Evolutionary conservation across 2,797 vertebrate species (phyloP), one percentile per base, ranked within the genome.

Genomic region (Adelosebastes latens): DNA sequence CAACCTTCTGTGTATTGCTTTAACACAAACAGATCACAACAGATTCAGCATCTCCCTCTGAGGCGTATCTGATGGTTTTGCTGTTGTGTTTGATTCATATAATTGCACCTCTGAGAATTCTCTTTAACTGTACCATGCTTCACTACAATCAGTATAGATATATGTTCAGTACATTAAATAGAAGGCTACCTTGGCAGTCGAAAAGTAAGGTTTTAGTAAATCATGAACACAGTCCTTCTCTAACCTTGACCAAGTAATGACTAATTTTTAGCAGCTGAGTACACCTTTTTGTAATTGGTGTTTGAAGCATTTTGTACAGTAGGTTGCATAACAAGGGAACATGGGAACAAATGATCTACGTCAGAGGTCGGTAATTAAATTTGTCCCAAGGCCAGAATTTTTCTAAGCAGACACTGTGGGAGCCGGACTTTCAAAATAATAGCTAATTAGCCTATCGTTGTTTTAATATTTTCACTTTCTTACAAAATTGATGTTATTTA

Each of bases 11-110:
- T 64, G 52, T 61, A 46, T 77, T 72, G 34, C 60, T 70, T 70
- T 46, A 64, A 81, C 1, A 52, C 36, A 72, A 84, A 75, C 27
- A 20, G 20, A 82, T 86, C 60, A 78, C 42, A 77, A 20, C 32
- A 27, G 31, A 73, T 18, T 53, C 18, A 24, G 22, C 9, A 1
- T 27, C n/a, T 27, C 16, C 55, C 56, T 53, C 20, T 12, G 58
- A 67, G 49, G 66, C 12, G 2, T 25, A 3, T 5, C 13, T 11
- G 36, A 72, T 73, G 72, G 36, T 36, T 75, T 75, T n/a, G 39
- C 58, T 69, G 13, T 68, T 72, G 36, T 53, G 53, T 82, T 79
- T 67, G 71, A 65, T 72, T 73, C 10, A 1, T 75, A 22, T 79
- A 76, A 78, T 68, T 80, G 55, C 36, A 79, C 53, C 32, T 70